These are phyloP conservation scores for Campoplex nolae DNA, from an alignment of 2,888 invertebrate genomes.

Conservation along the genomic window DNA sequence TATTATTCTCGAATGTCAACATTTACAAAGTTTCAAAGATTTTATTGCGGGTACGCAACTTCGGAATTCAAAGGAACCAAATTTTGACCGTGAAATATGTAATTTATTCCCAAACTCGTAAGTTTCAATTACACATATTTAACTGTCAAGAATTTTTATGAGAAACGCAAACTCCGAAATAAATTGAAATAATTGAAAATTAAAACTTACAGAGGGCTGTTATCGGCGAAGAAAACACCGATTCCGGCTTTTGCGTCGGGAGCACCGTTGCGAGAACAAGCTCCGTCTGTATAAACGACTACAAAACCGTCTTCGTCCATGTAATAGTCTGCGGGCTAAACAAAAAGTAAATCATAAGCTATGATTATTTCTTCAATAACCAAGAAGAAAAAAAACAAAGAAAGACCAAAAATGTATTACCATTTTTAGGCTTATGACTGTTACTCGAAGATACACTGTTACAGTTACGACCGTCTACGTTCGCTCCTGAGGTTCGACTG, in stretches of 20 bases:
- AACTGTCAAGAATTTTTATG: background rate
- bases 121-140: background rate
- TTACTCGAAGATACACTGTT: background rate
- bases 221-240: conserved; percentile 95
- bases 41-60: too few relatives aligned
- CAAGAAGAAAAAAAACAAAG: background rate
- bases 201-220: conserved; percentile 87
- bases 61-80: too few relatives aligned
- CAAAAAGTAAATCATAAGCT: conserved; percentile 42
- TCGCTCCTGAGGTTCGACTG: conserved; percentile 11
- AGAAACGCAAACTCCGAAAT: too few relatives aligned
- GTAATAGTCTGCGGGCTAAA: conserved; percentile 83
- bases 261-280: conserved; percentile 93
- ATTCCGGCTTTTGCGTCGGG: conserved; percentile 92
- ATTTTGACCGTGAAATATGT: background rate
- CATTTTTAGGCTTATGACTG: conserved; percentile 16
- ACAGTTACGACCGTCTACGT: background rate
- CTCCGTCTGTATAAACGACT: conserved; percentile 96
- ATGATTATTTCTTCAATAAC: conserved; percentile 20
- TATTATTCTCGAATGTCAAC: too few relatives aligned
- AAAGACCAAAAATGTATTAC: background rate
- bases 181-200: background rate
- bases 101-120: background rate
- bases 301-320: conserved; percentile 86
- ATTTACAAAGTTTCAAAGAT: too few relatives aligned